These are phyloP conservation scores for Macrophya alboannulata DNA, from an alignment of 2,888 invertebrate genomes.

Conservation along the genomic window DNA sequence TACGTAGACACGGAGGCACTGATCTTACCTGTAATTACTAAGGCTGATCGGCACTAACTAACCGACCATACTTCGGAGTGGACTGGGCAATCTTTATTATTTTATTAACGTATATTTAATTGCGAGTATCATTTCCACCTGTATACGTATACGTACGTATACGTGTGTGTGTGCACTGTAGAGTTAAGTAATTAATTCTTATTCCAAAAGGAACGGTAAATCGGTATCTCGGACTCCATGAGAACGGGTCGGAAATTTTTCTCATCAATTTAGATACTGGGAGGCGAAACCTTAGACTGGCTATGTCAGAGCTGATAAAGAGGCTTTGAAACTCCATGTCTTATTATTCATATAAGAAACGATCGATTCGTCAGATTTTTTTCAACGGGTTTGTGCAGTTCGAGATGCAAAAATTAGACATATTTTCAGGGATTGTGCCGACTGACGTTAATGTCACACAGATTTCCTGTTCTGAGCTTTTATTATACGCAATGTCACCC, in stretches of 20 bases:
- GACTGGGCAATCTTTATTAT: conserved; percentile 26
- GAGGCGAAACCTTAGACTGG: background rate
- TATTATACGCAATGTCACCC: too few relatives aligned
- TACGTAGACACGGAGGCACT: conserved; percentile 39
- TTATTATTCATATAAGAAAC: background rate
- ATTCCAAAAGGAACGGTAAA: conserved; percentile 22
- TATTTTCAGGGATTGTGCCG: too few relatives aligned
- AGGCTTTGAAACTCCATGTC: background rate
- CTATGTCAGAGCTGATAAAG: background rate
- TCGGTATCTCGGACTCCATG: background rate
- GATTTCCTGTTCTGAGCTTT: too few relatives aligned
- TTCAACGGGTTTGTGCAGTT: background rate
- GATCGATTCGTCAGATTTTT: background rate
- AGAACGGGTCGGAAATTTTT: background rate
- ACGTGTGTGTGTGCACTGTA: too few relatives aligned
- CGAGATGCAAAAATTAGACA: too few relatives aligned
- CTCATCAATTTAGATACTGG: background rate
- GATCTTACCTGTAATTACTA: conserved; percentile 44
- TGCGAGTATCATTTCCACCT: background rate
- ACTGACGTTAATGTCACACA: too few relatives aligned
- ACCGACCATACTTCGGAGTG: conserved; percentile 1
- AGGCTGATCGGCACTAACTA: conserved; percentile 49
- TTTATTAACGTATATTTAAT: conserved; percentile 48
- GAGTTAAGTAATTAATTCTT: conserved; percentile 26
- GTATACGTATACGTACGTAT: background rate